Base-by-base conservation (phyloP, 2,113 vertebrate species). In the Sterrhoptilus dennistouni region DNA sequence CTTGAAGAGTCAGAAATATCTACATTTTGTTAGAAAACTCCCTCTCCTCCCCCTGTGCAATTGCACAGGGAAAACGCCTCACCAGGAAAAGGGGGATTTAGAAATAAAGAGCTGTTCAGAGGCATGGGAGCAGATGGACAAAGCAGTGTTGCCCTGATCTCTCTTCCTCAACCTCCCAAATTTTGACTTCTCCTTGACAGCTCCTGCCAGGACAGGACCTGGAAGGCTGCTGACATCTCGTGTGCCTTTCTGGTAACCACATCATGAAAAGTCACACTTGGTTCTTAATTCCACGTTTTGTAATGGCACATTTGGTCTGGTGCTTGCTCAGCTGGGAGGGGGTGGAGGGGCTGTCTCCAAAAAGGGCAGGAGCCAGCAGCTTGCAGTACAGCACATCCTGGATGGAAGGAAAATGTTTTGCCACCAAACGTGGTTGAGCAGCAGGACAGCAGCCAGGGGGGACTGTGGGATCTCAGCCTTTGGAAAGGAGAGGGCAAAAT, bases 191-290 rank as follows among this genome's bases (percentile, higher is more conserved):
- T 75, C 7, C 17, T 52, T 69, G 15, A 6, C 36, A 50, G 24
- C 16, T 29, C 8, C 36, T 77, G 11, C 24, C 3, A 3, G 44
- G 25, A 45, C 33, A 56, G 72, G n/a, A 84, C 17, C 40, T 88
- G 78, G 77, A 20, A n/a, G 31, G 71, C 90, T 96, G 87, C 95
- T 96, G 96, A 90, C 96, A 94, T 91, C 95, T 97, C 2, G 78
- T 94, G 97, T 91, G 35, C 60, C 8, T 83, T 94, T 19, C 71
- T n/a, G 75, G 95, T 92, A 97, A 81, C 8, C 28, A 27, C 95
- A 89, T 21, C 14, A 18, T 36, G 36, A 15, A 33, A 42, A 80
- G 50, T 54, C 33, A 5, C 45, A 8, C 27, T 3, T 0, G 0
- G 52, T 63, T 63, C 33, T 35, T 44, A 35, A 25, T 53, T n/a